Percentiles rank a stretch among this genome's conserved stretches.
phyloP scores from a whole-genome alignment of 2,797 vertebrate genomes.

The Nothura maculosa region DNA sequence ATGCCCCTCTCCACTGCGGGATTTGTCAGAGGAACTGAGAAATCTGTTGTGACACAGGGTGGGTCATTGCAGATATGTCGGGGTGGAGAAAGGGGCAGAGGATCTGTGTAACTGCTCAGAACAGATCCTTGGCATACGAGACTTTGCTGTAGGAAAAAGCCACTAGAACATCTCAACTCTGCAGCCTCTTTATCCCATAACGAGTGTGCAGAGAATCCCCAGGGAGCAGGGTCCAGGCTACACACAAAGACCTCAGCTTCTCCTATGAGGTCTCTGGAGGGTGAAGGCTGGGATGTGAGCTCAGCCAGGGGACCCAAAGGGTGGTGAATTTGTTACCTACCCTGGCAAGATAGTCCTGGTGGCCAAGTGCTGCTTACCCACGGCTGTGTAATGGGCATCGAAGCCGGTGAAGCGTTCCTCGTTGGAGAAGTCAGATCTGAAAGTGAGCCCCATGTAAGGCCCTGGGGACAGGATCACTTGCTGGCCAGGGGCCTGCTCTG shows the following conservation, averaged over 20 bases:
- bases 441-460: conserved; percentile 86
- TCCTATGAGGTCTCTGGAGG: background rate
- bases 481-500: conserved; percentile 88
- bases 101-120: background rate
- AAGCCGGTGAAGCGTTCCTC: conserved; percentile 94
- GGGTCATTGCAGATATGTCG: background rate
- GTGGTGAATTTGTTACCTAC: background rate
- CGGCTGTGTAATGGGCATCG: conserved; percentile 91
- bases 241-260: background rate
- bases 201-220: accelerated
- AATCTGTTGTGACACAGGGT: accelerated
- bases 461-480: conserved; percentile 86
- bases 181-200: background rate
- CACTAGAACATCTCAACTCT: background rate
- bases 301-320: background rate
- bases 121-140: background rate
- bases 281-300: background rate
- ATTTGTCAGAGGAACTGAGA: background rate
- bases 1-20: accelerated
- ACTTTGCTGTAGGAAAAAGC: background rate
- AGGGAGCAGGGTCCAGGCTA: background rate
- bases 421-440: conserved; percentile 95
- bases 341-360: background rate
- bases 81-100: background rate
- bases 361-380: conserved; percentile 82